A percentile compares a stretch with the other conserved stretches of the same genome.
phyloP scores from a whole-genome alignment of 1,140 invertebrate species.

The Plutomurus gul region DNA sequence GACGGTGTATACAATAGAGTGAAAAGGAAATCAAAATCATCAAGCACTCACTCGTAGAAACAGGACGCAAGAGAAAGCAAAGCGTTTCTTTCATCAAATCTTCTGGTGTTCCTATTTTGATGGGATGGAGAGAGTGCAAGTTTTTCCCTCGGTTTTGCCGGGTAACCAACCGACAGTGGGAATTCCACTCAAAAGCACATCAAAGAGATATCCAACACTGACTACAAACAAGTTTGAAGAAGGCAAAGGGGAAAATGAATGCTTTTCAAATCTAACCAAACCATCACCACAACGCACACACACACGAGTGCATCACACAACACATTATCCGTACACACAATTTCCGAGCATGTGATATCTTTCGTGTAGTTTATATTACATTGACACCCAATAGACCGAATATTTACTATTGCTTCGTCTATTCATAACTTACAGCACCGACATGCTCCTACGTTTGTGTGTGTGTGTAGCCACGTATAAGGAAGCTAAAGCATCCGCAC shows the following conservation, averaged over 20 bases:
- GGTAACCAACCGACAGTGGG: constrained; percentile 41
- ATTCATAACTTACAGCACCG: too few relatives aligned
- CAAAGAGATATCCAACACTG: constrained; percentile 47
- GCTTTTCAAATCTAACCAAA: constrained; percentile 32
- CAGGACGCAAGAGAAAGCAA: neutral
- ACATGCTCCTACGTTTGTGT: too few relatives aligned
- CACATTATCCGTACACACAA: constrained; percentile 16
- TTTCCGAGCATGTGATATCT: neutral
- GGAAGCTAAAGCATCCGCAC: too few relatives aligned
- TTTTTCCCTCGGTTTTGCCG: constrained; percentile 16
- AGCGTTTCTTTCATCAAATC: constrained; percentile 22
- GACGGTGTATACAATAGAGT: too few relatives aligned
- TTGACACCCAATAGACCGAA: constrained; percentile 12
- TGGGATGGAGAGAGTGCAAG: neutral
- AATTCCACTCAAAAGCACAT: constrained; percentile 51
- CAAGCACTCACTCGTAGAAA: neutral
- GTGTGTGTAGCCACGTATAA: too few relatives aligned
- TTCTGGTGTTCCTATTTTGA: neutral
- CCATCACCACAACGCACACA: constrained; percentile 23
- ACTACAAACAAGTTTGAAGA: constrained; percentile 43
- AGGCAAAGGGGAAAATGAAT: constrained; percentile 34
- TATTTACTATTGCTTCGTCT: too few relatives aligned
- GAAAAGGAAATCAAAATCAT: constrained; percentile 25
- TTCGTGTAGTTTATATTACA: neutral
- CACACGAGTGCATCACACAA: constrained; percentile 32